Base-by-base conservation (phyloP, 1,140 invertebrate genomes). In the Drosophila pectinifera region DNA sequence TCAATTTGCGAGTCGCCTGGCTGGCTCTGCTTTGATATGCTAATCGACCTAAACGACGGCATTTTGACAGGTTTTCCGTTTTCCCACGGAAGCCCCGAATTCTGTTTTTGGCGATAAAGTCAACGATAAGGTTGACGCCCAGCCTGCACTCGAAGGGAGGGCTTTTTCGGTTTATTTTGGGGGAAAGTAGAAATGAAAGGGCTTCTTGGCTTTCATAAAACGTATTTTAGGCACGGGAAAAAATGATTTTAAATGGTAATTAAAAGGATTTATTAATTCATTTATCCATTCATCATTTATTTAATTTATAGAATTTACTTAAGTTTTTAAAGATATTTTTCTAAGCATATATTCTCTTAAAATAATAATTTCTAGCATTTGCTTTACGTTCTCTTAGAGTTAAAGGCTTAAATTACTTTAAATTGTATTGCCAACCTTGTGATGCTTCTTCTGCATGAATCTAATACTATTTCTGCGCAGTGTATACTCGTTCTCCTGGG, bases 31-130 rank as follows among this genome's bases (percentile, higher is more conserved):
- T 88, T 86, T 86, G 83, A 88, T 86, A 86, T 86, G 83, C 83
- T 88, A 86, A 86, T 86, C 83, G 85, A 73, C 46, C 79, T 86
- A 86, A 88, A 88, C 83, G 83, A 79, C 63, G 83, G 67, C 79
- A 70, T 88, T 86, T 79, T 86, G 83, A 88, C 83, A 88, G 84
- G 83, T 88, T 86, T 86, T 86, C 84, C 83, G 75, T 76, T 88
- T 82, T 88, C 79, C 79, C 75, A 82, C 75, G 82, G 75, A 86
- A 82, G 68, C 51, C 22, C 39, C 39, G 36, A 63, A 59, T 76
- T 62, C 45, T 38, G 43, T 20, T 49, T 74, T 65, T 51, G n/a
- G 31, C 26, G 68, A 72, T 72, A 69, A 69, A 69, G 63, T 73
- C 67, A 38, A 6, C 41, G 73, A 75, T 75, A 75, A 75, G 43